Evolutionary conservation across 1,140 invertebrate species (phyloP), one percentile per base, ranked within the genome.

Genomic region (Pseudomyrmex pallidus): DNA sequence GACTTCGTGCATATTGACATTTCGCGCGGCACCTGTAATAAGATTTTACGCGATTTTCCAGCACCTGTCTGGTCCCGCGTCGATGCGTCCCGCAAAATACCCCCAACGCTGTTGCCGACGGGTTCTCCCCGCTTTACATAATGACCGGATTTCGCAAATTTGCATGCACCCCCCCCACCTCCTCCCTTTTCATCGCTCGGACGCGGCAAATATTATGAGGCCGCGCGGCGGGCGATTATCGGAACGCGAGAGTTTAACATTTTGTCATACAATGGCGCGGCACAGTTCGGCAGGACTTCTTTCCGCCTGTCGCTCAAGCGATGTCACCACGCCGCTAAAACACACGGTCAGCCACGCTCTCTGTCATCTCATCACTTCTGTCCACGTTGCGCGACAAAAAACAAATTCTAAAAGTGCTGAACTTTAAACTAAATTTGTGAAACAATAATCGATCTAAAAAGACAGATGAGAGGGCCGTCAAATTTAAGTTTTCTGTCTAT

Each of bases 101-200:
- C 44, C 20, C 35, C n/a, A 44, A 13, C 12, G n/a, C 25, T 48
- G 62, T 67, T 54, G 13, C 74, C 74, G 63, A 44, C 50, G n/a
- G 15, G 0, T 44, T 20, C 74, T 54, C 62, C 17, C 59, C 64
- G 76, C 64, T 78, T 72, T 80, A 72, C 66, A 80, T 80, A 80
- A 80, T 80, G 56, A 56, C 44, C 66, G 76, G 66, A 80, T 80
- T 80, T 80, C 35, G 46, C 46, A 22, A 72, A 80, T 80, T 80
- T 80, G 44, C 76, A 72, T 80, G 25, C 66, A 35, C 25, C 25
- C 64, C 46, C 22, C n/a, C 61, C 35, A 61, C 25, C n/a, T 17
- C 25, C 3, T 7, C 52, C 2, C 25, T 52, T 17, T 66, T 50
- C 10, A 61, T 25, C 66, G 61, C 35, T 44, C 54, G 62, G n/a